Evolutionary conservation across 2,888 invertebrate species (phyloP).

Genomic region (Fragum sueziense): DNA sequence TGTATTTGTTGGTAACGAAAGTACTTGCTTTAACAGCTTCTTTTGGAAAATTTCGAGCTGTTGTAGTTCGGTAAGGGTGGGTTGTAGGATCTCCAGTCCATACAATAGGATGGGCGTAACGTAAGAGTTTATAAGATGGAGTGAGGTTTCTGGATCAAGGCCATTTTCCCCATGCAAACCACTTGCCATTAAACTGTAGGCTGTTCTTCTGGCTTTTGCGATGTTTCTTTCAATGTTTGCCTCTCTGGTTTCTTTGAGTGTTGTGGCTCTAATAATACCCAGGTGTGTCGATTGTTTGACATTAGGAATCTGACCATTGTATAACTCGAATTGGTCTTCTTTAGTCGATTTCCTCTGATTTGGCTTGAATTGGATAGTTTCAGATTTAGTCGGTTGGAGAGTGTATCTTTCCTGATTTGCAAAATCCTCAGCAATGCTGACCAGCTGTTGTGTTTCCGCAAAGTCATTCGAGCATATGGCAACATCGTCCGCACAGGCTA

Average conservation of each 20-base stretch:
- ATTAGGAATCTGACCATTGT: neutral
- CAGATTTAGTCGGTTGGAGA: neutral
- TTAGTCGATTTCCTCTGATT: no score
- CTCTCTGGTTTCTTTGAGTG: neutral
- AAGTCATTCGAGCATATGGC: neutral
- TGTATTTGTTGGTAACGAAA: no score
- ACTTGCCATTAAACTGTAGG: neutral
- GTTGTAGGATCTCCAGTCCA: no score
- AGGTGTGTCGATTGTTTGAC: neutral
- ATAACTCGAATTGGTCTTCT: neutral
- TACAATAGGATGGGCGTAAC: no score
- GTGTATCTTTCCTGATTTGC: neutral
- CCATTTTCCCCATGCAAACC: slow-evolving; percentile 1
- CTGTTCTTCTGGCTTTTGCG: neutral
- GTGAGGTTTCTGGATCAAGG: no score
- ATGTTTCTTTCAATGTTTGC: neutral
- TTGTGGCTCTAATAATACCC: neutral
- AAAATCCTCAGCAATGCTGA: neutral
- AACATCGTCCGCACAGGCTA: neutral
- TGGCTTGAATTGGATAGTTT: no score
- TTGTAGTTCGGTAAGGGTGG: no score
- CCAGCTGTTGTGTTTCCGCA: neutral
- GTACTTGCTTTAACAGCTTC: no score
- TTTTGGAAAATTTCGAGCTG: no score
- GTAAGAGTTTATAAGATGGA: no score